These are phyloP conservation scores for Globia sparganii DNA, from an alignment of 2,888 invertebrate species.

Conservation along the genomic window DNA sequence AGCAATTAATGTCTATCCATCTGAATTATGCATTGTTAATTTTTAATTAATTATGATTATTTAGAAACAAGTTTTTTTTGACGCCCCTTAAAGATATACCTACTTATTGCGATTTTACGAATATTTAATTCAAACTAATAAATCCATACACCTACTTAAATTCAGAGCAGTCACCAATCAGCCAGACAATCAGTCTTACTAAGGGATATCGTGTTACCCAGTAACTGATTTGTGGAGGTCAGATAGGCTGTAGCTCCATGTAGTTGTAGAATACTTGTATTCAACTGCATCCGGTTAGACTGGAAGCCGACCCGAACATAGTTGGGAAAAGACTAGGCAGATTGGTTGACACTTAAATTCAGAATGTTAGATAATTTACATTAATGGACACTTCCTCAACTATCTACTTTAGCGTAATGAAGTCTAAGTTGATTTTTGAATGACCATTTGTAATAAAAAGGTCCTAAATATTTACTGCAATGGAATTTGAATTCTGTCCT, in stretches of 20 bases:
- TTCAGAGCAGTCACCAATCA: neutral
- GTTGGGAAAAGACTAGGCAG: neutral
- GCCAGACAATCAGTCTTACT: neutral
- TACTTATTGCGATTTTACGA: neutral
- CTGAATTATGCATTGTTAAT: neutral
- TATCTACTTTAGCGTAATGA: neutral
- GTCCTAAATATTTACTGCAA: neutral
- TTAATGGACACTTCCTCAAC: neutral
- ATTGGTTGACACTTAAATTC: neutral
- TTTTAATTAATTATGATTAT: neutral
- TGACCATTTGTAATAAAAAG: neutral
- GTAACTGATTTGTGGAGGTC: neutral
- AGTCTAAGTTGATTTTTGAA: neutral
- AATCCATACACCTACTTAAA: neutral
- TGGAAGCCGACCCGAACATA: neutral
- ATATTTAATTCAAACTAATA: neutral
- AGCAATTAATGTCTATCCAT: neutral
- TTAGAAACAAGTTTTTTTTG: neutral
- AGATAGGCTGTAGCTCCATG: neutral
- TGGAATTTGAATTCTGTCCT: neutral
- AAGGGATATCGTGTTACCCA: neutral
- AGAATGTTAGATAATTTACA: slow-evolving; percentile 9
- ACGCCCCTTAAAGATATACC: neutral
- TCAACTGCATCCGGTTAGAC: neutral
- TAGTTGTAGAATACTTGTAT: neutral